phyloP scores from a whole-genome alignment of 2,797 vertebrate species.

The Phataginus tetradactyla region DNA sequence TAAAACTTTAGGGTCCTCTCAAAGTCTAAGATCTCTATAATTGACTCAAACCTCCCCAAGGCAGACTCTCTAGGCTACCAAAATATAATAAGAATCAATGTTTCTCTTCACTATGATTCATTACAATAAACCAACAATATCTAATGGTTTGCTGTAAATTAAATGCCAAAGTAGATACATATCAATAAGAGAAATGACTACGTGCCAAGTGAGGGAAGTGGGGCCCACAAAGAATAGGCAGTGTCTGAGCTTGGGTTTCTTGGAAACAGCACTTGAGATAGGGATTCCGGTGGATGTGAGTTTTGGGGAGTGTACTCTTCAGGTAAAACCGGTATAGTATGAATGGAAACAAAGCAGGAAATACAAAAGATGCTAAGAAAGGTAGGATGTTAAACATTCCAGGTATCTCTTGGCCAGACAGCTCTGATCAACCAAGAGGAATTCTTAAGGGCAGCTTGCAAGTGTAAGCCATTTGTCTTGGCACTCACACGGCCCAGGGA shows the following conservation, averaged over 20 bases:
- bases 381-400: not conserved
- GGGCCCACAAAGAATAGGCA: not conserved
- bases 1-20: not conserved
- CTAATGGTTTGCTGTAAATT: not conserved
- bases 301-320: not conserved
- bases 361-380: not conserved
- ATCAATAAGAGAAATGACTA: not conserved
- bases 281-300: not conserved
- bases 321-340: not conserved
- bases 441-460: not conserved
- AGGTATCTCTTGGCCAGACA: not conserved
- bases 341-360: not conserved
- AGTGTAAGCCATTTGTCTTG: not conserved
- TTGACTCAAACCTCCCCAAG: not conserved
- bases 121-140: not conserved
- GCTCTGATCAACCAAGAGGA: not conserved
- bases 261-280: not conserved
- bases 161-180: not conserved
- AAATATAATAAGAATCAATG: not conserved
- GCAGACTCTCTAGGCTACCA: not conserved
- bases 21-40: not conserved
- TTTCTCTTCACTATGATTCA: not conserved
- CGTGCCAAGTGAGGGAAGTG: not conserved
- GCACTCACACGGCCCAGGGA: not conserved
- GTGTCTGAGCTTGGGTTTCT: not conserved